A percentile compares a stretch with the other conserved stretches of the same genome.
Evolutionary conservation across 1,140 invertebrate species (phyloP).

Genomic region (Stratiolaelaps scimitus): DNA sequence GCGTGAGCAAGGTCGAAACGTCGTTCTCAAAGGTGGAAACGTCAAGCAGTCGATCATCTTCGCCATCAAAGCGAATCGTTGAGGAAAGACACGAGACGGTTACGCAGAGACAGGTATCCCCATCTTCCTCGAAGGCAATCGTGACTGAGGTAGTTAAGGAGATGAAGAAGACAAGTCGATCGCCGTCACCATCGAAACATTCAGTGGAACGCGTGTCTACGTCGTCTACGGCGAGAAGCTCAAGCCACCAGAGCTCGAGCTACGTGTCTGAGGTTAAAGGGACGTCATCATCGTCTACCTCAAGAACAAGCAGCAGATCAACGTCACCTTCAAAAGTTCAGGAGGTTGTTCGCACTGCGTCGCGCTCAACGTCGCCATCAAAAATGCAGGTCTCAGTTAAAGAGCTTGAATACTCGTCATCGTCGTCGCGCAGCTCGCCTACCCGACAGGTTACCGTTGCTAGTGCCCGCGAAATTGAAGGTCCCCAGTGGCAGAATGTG

Average conservation of each 20-base stretch:
- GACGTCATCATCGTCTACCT: conserved; percentile 5
- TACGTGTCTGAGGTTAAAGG: conserved; percentile 2
- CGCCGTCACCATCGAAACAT: not conserved
- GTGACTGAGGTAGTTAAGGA: not conserved
- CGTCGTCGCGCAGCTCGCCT: not conserved
- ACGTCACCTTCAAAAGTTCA: conserved; percentile 30
- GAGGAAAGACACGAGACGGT: not conserved
- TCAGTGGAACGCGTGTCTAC: not conserved
- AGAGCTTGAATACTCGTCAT: not conserved
- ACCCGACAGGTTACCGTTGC: not conserved
- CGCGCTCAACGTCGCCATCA: conserved; percentile 4
- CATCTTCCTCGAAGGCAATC: not conserved
- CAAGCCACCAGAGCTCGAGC: conserved; percentile 7
- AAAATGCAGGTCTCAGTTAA: conserved; percentile 10
- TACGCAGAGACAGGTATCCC: not conserved
- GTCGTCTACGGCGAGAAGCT: not conserved
- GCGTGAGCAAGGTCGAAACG: not conserved
- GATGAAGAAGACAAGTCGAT: not conserved
- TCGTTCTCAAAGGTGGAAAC: conserved; percentile 3
- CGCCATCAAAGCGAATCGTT: not conserved
- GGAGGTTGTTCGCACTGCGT: conserved; percentile 30
- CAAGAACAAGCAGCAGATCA: conserved; percentile 13
- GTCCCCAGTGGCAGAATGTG: conserved; percentile 11
- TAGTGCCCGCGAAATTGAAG: conserved; percentile 5
- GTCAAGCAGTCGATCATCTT: not conserved